Evolutionary conservation across 2,113 vertebrate species (phyloP).

Genomic region (Chauna torquata): DNA sequence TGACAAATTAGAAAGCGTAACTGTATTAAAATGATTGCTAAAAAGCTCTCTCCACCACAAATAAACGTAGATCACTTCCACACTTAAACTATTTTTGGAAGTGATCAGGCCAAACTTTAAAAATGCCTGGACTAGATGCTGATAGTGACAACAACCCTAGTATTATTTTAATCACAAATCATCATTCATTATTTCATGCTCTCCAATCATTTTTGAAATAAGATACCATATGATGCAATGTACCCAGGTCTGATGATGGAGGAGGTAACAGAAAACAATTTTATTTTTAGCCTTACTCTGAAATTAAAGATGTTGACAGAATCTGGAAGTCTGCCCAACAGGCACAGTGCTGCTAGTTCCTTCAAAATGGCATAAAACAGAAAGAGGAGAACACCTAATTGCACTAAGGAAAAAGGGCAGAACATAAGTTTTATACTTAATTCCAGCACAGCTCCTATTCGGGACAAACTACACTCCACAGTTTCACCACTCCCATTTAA

Average conservation of each 20-base stretch:
- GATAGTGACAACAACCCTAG: neutral
- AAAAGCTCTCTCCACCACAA: neutral
- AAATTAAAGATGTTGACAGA: constrained; percentile 25
- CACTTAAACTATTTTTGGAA: constrained; percentile 2
- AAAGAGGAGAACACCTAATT: neutral
- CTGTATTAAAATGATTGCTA: neutral
- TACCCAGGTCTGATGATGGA: neutral
- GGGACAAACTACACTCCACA: neutral
- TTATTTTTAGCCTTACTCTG: constrained; percentile 44
- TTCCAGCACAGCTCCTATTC: neutral
- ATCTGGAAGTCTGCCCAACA: neutral
- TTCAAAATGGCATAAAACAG: neutral
- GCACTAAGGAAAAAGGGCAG: neutral
- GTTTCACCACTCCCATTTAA: neutral
- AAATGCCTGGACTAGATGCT: neutral
- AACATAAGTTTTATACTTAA: neutral
- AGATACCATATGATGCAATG: neutral
- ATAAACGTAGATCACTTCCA: neutral
- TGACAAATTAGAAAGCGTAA: neutral
- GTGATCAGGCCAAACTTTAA: neutral
- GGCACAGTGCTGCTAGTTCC: neutral
- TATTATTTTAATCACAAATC: constrained; percentile 17
- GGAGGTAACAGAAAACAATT: constrained; percentile 36
- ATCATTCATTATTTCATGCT: constrained; percentile 15
- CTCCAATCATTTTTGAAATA: constrained; percentile 11